These are phyloP conservation scores for Umimayanthus chanpuru DNA, from an alignment of 92 coral and sea anemone genomes.

Conservation along the genomic window DNA sequence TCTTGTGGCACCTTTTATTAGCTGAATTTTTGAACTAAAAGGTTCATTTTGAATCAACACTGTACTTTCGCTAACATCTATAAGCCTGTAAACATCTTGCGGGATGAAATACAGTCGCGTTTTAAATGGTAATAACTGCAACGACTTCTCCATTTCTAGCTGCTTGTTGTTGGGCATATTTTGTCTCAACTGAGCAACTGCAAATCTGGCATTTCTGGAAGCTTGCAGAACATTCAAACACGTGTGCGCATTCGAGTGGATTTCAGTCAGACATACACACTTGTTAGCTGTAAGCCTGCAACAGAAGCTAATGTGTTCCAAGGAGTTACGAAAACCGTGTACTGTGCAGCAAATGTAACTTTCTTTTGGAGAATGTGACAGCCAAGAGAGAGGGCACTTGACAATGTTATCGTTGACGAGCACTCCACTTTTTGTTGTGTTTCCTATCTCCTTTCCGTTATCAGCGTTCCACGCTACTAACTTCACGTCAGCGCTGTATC, in stretches of 20 bases:
- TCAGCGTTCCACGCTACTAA: not conserved
- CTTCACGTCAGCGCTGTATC: not conserved
- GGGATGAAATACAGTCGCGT: not conserved
- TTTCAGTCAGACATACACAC: not conserved
- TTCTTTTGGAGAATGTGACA: not conserved
- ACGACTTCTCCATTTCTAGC: not conserved
- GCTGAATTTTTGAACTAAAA: not conserved
- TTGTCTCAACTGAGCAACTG: not conserved
- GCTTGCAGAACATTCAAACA: not conserved
- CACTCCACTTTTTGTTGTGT: not conserved
- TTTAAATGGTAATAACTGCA: constrained; percentile 5
- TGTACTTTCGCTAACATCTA: not conserved
- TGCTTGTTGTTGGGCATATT: not conserved
- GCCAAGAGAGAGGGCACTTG: not conserved
- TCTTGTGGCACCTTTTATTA: not conserved
- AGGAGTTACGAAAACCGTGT: not conserved
- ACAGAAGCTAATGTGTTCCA: not conserved
- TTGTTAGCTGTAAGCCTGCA: not conserved
- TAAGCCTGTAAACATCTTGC: constrained; percentile 7
- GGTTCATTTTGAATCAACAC: not conserved
- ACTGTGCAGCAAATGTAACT: not conserved
- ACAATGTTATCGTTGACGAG: not conserved
- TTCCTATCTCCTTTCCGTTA: not conserved
- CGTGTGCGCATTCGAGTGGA: not conserved
- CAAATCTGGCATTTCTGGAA: constrained; percentile 1